phyloP scores from a whole-genome alignment of 2,888 invertebrate species.

The Cabera pusaria region DNA sequence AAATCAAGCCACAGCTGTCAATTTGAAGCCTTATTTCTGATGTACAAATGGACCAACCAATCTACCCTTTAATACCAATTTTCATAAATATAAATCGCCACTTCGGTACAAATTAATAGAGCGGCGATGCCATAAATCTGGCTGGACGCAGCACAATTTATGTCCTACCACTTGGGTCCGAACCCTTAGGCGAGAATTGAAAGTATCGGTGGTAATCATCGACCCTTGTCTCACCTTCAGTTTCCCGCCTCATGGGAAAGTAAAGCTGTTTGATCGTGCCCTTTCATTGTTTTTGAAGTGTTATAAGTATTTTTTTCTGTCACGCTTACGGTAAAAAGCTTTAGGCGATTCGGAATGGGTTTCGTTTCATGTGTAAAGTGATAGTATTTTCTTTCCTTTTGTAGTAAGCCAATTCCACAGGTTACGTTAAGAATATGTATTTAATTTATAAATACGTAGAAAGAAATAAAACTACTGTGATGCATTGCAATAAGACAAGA shows the following conservation, averaged over 20 bases:
- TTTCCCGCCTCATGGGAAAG: constrained; percentile 9
- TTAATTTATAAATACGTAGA: no score
- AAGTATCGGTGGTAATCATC: constrained; percentile 39
- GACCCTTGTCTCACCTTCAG: constrained; percentile 31
- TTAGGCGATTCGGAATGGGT: constrained; percentile 5
- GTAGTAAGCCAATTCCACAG: no score
- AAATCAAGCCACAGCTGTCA: no score
- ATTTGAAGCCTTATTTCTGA: no score
- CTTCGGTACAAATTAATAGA: constrained; percentile 40
- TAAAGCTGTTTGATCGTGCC: constrained; percentile 23
- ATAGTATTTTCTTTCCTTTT: constrained; percentile 11
- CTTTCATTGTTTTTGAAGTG: constrained; percentile 24
- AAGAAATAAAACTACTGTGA: no score
- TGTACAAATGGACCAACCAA: no score
- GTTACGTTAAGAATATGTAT: no score
- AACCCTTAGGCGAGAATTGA: constrained; percentile 36
- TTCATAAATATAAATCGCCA: constrained; percentile 10
- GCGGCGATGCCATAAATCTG: constrained; percentile 47
- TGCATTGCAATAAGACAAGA: no score
- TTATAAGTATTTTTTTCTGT: constrained; percentile 17
- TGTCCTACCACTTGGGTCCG: constrained; percentile 35
- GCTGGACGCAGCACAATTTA: constrained; percentile 46
- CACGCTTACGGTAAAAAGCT: constrained; percentile 10
- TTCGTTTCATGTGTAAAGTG: constrained; percentile 10
- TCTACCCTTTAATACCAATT: no score